Base-by-base conservation (phyloP, 2,888 invertebrate species). In the Coleophora flavipennella region DNA sequence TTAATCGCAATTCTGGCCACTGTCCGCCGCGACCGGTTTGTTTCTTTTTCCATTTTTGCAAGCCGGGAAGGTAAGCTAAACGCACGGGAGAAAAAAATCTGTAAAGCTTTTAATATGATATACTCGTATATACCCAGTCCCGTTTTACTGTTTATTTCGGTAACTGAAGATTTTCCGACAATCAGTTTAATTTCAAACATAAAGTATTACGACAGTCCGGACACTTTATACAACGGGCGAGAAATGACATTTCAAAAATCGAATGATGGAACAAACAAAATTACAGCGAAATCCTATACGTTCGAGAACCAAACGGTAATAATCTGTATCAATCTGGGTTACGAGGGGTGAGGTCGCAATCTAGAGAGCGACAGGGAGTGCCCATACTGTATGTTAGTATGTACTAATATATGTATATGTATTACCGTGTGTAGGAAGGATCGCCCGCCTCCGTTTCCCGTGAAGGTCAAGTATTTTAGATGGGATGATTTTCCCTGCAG, bases 1-100 rank as follows among this genome's bases (percentile, higher is more conserved):
- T 69, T 73, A 71, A 71, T 76, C 68, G 68, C 59, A 65, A 77
- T 77, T 77, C 75, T 68, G 78, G 71, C 67, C 69, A 66, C 59
- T 57, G 62, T 52, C 57, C 49, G 60, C 20, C 20, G 20, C 20
- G 6, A 79, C 80, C 76, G 78, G 81, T 78, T 76, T 55, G 46
- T 47, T 55, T 69, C 69, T 68, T 67, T 66, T 60, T 53, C 49
- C 53, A 51, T 57, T 50, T 57, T 63, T 67, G 62, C 59, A 62
- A 65, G 62, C 57, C 60, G 53, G 57, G 50, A 53, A 49, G 50
- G 51, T 62, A 65, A 20, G 20, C 20, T 20, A 20, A 3, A 20
- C 6, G 20, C 20, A 20, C 20, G 20, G 6, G 20, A 20, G 20
- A 4, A 20, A 6, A 20, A 20, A 20, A 20, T 20, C 20, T 20